Conservation (phyloP, 1,140 invertebrate species). For the Nomia melanderi region DNA sequence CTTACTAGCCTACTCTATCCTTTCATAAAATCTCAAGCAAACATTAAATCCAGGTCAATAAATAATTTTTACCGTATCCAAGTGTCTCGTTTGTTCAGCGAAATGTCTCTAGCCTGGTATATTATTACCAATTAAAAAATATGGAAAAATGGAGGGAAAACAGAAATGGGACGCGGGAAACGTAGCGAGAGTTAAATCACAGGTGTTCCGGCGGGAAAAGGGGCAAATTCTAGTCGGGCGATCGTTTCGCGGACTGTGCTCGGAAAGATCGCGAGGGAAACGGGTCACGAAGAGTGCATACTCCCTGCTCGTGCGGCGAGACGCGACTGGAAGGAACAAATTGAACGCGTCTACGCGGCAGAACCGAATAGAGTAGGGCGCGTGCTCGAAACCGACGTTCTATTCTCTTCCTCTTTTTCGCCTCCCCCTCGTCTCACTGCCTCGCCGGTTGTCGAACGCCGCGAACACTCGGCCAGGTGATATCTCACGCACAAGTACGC, state of each 20-base stretch:
- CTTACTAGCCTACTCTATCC: no score
- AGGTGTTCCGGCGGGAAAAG: not conserved
- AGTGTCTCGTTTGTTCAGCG: no score
- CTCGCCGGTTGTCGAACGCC: constrained; percentile 14
- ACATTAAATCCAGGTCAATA: no score
- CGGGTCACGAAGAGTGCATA: constrained; percentile 20
- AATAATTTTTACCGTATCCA: no score
- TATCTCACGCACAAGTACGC: constrained; percentile 14
- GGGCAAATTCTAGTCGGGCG: not conserved
- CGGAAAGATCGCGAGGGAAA: not conserved
- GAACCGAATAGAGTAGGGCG: constrained; percentile 60
- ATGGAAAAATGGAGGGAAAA: no score
- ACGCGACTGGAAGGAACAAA: constrained; percentile 67
- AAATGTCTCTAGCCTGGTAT: no score
- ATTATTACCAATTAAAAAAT: no score
- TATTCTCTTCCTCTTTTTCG: constrained; percentile 53
- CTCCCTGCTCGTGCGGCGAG: constrained; percentile 55
- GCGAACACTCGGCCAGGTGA: constrained; percentile 36
- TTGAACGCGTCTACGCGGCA: constrained; percentile 65
- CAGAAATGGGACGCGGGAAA: no score
- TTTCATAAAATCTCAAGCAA: no score
- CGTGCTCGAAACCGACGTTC: constrained; percentile 57
- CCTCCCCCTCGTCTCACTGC: not conserved
- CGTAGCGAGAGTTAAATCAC: not conserved
- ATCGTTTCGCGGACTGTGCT: not conserved